Base-by-base conservation (phyloP, 92 coral and sea anemone species). In the Diadumene lineata region DNA sequence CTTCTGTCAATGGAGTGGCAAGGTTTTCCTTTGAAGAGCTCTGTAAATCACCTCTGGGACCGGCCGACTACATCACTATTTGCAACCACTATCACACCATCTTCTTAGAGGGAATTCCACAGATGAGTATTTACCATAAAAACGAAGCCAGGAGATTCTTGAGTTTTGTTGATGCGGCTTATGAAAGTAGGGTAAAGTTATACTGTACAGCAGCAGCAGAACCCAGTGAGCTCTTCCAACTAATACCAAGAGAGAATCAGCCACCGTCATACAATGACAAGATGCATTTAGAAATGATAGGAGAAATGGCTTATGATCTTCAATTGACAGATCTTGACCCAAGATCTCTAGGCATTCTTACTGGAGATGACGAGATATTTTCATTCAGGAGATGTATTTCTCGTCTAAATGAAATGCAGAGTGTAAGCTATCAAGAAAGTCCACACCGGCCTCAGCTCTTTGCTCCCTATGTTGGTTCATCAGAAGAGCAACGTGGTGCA, bases 231-330 rank as follows among this genome's bases (percentile, higher is more conserved):
- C 75, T 89, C 65, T 89, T 89, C 64, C 91, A 82, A 81, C 75
- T 90, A 29, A 86, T 90, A 68, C 96, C 89, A 1, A 80, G 70
- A 29, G 82, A 86, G 26, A 85, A 65, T 8, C 34, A 50, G 34
- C 48, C 62, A n/a, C 77, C 78, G 8, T 66, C 69, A 2, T 64
- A 86, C 51, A 75, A 74, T 60, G 96, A 90, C 70, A 84, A 90
- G 78, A 90, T 90, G 96, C 96, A 90, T 66, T 67, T 90, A 23
- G 96, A 90, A 76, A 90, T 90, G 96, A 90, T 90, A 16, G 96
- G 96, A 2, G 96, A 90, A 32, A 34, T 90, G 82, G 96, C 96
- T 1, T 90, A 90, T 43, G 96, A 90, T 58, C 86, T 90, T 18
- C 72, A 90, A 34, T 76, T 90, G 31, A 80, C 85, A n/a, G 58